Evolutionary conservation across 1,140 invertebrate genomes (phyloP), one percentile per base, ranked within the genome.

Genomic region (Heliconius hewitsoni): DNA sequence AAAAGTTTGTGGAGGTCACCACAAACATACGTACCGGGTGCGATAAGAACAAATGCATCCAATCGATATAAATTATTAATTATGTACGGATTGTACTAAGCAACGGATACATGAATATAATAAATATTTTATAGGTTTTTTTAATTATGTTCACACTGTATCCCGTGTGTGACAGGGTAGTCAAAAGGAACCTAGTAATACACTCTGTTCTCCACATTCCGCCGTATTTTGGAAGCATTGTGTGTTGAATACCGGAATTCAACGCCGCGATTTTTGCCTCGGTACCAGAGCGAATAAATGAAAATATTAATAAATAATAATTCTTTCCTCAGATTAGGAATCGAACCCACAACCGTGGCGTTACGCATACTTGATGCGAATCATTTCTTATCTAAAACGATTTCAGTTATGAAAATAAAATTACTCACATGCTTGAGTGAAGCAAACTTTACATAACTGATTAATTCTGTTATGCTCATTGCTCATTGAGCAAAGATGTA

Each of bases 1-100:
- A 66, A 66, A 66, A 66, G 13, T 66, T 66, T 66, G 27, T 66
- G 27, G 27, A 66, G 60, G 60, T 66, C 60, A 66, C 23, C 11
- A 66, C 60, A 6, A 66, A 66, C 60, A 66, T 66, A 66, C 27
- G 60, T 66, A 66, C 27, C 60, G 30, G 60, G 60, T 66, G 27
- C 60, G 60, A 66, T 66, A 66, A 66, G 60, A 66, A 66, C 3
- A 66, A 66, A 66, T 66, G 60, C 60, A 66, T 66, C 60, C 27
- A 66, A 66, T 66, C 60, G 60, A 66, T 66, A 66, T 3, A 27
- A 66, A 0, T 30, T 5, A 23, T 66, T 66, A 66, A 66, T 66
- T 66, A 66, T 66, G 60, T 30, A 66, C 60, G 60, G 60, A 30
- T 66, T 66, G 9, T 66, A 66, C 60, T 16, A 66, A 27, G 60